phyloP scores from a whole-genome alignment of 2,888 invertebrate species.

The Endomychus coccineus region DNA sequence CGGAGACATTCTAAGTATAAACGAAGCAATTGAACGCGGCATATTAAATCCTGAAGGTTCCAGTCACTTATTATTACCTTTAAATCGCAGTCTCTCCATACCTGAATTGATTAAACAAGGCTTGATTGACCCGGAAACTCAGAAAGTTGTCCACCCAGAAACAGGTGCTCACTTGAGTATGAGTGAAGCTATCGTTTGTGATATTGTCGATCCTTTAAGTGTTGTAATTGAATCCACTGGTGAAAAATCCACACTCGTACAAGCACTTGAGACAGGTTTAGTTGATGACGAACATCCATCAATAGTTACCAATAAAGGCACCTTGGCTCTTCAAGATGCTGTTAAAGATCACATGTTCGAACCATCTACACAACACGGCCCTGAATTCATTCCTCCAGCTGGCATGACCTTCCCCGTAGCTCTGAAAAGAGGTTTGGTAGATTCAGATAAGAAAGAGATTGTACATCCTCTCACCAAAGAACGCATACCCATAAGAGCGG shows the following conservation, averaged over 20 bases:
- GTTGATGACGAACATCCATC: conserved; percentile 64
- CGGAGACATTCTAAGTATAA: conserved; percentile 71
- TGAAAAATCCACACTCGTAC: conserved; percentile 62
- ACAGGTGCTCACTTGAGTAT: conserved; percentile 71
- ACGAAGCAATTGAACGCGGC: conserved; percentile 77
- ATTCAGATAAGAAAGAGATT: conserved; percentile 58
- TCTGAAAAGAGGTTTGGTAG: conserved; percentile 64
- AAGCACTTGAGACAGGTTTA: conserved; percentile 64
- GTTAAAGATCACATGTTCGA: conserved; percentile 62
- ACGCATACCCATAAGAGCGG: conserved; percentile 57
- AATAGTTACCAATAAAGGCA: conserved; percentile 55
- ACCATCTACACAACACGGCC: conserved; percentile 29
- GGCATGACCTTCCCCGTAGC: conserved; percentile 80
- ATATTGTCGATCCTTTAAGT: conserved; percentile 78
- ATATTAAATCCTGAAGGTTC: conserved; percentile 70
- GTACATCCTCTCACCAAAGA: conserved; percentile 67
- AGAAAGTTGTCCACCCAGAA: conserved; percentile 80
- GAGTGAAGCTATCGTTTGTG: conserved; percentile 78
- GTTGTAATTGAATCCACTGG: conserved; percentile 56
- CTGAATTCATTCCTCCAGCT: conserved; percentile 62
- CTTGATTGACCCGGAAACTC: conserved; percentile 63
- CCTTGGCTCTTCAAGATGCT: conserved; percentile 62
- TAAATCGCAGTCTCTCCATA: conserved; percentile 72
- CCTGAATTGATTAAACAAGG: conserved; percentile 83
- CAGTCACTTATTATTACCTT: conserved; percentile 69